Percentiles rank a stretch among this genome's conserved stretches.
Conservation (phyloP, 1,140 invertebrate genomes). For the Streblospio benedicti region DNA sequence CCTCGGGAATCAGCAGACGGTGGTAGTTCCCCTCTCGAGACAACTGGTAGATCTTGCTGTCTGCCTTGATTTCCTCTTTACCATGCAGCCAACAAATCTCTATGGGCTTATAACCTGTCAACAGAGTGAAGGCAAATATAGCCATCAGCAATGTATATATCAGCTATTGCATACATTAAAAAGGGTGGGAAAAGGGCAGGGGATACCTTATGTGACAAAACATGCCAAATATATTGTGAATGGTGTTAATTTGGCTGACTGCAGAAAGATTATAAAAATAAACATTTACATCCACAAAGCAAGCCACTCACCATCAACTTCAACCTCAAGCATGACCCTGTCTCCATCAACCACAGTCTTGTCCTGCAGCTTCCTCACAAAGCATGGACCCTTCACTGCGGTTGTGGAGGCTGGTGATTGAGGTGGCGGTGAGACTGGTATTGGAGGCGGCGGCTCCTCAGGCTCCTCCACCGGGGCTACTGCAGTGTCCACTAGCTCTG, state of each 20-base stretch:
- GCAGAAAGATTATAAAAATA: no score
- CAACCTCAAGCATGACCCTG: constrained; percentile 31
- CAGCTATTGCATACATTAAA: constrained; percentile 29
- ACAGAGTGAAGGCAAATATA: constrained; percentile 4
- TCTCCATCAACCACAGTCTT: constrained; percentile 34
- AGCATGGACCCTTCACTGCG: constrained; percentile 49
- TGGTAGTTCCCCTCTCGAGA: constrained; percentile 71
- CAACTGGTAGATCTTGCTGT: constrained; percentile 27
- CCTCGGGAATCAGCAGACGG: constrained; percentile 78
- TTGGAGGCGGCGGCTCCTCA: constrained; percentile 4
- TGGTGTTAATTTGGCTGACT: constrained; percentile 30
- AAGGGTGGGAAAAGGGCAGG: constrained; percentile 28
- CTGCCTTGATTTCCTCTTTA: constrained; percentile 28
- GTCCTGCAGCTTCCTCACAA: constrained; percentile 36
- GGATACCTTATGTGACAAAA: no score
- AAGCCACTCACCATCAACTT: constrained; percentile 33
- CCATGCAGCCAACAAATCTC: constrained; percentile 41
- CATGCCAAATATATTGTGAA: no score
- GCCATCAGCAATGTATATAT: neutral
- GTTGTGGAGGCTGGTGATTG: constrained; percentile 51
- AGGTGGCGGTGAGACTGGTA: neutral
- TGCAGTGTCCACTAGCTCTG: no score
- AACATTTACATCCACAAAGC: no score
- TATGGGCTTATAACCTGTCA: constrained; percentile 54
- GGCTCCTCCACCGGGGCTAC: no score